Evolutionary conservation across 2,113 vertebrate genomes (phyloP).

Genomic region (Garra rufa): DNA sequence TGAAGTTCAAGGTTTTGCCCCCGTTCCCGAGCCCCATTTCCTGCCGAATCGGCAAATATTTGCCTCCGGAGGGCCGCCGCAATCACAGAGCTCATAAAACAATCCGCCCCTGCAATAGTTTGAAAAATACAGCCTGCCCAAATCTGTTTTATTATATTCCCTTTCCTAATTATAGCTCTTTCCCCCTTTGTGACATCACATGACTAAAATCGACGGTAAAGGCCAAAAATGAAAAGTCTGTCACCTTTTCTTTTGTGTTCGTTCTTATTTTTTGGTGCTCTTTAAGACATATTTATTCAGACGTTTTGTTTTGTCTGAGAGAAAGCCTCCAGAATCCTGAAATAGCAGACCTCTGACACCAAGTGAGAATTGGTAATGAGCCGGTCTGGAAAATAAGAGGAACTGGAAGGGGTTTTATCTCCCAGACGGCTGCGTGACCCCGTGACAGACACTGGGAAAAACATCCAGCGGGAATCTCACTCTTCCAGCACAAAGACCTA

Average conservation of each 20-base stretch:
- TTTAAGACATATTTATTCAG: background rate
- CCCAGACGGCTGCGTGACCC: slow-evolving; percentile 13
- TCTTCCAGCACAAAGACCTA: background rate
- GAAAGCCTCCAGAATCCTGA: background rate
- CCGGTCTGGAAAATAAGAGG: slow-evolving; percentile 11
- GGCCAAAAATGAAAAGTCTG: background rate
- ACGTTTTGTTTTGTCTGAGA: slow-evolving; percentile 3
- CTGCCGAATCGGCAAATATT: slow-evolving; percentile 41
- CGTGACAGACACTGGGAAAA: slow-evolving; percentile 16
- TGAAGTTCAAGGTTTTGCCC: slow-evolving; percentile 38
- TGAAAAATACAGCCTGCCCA: slow-evolving; percentile 34
- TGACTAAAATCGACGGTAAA: background rate
- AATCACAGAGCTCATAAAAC: slow-evolving; percentile 43
- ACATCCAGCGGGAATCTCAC: background rate
- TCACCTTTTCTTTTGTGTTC: background rate
- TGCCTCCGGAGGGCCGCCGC: slow-evolving; percentile 15
- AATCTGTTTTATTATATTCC: slow-evolving; percentile 48
- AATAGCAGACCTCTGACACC: background rate
- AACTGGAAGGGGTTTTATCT: background rate
- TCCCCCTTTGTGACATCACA: background rate
- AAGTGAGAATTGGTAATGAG: slow-evolving; percentile 21
- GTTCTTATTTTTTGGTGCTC: background rate
- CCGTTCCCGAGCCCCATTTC: slow-evolving; percentile 2
- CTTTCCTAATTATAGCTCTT: slow-evolving; percentile 45
- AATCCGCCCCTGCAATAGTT: slow-evolving; percentile 29